Evolutionary conservation across 2,797 vertebrate genomes (phyloP).

Genomic region (Lates japonicus): DNA sequence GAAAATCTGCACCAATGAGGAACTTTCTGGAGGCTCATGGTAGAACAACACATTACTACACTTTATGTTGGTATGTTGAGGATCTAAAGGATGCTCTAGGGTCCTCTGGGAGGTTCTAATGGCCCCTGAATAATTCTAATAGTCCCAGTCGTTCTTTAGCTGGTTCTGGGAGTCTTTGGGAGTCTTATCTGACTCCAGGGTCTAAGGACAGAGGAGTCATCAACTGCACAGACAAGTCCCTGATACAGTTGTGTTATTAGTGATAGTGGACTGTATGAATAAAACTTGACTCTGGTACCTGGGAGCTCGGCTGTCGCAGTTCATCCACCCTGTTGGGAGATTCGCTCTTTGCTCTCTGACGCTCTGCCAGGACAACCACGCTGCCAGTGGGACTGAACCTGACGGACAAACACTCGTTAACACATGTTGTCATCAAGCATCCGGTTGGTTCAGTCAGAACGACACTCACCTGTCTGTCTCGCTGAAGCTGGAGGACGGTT

Average conservation of each 20-base stretch:
- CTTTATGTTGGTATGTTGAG: too few species aligned
- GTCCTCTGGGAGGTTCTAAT: too few species aligned
- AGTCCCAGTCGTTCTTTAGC: too few species aligned
- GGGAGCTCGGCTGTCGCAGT: conserved; percentile 91
- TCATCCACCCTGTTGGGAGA: conserved; percentile 94
- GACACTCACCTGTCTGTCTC: conserved; percentile 91
- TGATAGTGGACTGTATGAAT: not conserved
- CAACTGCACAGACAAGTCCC: too few species aligned
- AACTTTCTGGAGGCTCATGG: not conserved
- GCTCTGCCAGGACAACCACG: conserved; percentile 91
- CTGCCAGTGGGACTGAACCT: conserved; percentile 98
- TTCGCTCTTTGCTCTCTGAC: conserved; percentile 95
- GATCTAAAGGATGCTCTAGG: not conserved
- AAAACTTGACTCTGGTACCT: conserved; percentile 85
- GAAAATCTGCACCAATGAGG: too few species aligned
- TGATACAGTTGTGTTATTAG: too few species aligned
- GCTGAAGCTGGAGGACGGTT: conserved; percentile 93
- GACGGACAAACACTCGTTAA: conserved; percentile 36
- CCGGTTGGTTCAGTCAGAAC: not conserved
- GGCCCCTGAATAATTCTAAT: too few species aligned
- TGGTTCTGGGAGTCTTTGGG: too few species aligned
- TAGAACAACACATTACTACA: not conserved
- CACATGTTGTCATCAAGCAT: not conserved
- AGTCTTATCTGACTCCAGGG: too few species aligned
- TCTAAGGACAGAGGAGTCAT: too few species aligned